Conservation (phyloP, 1,140 invertebrate species). For the Dufourea novaeangliae region DNA sequence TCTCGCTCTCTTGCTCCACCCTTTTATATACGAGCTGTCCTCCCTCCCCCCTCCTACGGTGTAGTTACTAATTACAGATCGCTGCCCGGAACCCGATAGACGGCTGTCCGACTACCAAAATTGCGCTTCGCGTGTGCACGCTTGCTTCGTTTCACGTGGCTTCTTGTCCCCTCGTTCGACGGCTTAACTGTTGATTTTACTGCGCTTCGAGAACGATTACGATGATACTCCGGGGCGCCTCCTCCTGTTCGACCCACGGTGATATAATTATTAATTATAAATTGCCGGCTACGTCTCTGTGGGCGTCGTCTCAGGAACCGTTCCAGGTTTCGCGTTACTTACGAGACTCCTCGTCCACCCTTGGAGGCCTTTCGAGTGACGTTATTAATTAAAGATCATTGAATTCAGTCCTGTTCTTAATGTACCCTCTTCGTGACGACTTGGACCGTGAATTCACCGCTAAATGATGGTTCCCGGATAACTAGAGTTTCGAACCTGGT, state of each 20-base stretch:
- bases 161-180: not conserved
- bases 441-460: no score
- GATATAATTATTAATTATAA: slow-evolving; percentile 33
- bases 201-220: not conserved
- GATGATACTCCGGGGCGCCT: not conserved
- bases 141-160: not conserved
- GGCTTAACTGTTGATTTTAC: not conserved
- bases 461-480: not conserved
- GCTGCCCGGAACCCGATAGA: slow-evolving; percentile 28
- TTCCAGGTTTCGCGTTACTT: not conserved
- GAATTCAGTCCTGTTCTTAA: no score
- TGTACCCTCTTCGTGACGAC: no score
- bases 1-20: not conserved
- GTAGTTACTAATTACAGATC: slow-evolving; percentile 50
- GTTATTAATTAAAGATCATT: no score
- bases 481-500: not conserved
- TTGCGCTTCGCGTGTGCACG: slow-evolving; percentile 20
- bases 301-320: slow-evolving; percentile 3
- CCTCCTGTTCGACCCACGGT: not conserved
- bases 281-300: not conserved
- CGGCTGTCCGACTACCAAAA: slow-evolving; percentile 33
- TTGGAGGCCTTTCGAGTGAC: no score
- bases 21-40: slow-evolving; percentile 22
- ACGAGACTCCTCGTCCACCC: not conserved
- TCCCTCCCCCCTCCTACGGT: slow-evolving; percentile 26